phyloP scores from a whole-genome alignment of 2,113 vertebrate genomes.

The Dendrocopos noguchii region DNA sequence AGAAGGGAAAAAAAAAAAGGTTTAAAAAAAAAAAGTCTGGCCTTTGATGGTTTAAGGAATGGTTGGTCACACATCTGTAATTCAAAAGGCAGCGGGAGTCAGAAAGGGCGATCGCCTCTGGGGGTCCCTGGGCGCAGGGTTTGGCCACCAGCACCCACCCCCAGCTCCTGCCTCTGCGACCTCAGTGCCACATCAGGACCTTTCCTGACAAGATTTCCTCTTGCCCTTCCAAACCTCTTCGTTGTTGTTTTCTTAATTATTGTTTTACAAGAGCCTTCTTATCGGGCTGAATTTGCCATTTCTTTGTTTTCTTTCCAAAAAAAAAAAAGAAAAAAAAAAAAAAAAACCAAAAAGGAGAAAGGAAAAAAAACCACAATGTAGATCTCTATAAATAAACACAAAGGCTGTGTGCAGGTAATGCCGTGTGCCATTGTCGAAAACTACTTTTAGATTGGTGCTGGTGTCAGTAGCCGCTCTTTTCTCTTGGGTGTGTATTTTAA shows the following conservation, averaged over 20 bases:
- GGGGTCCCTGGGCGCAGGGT: not conserved
- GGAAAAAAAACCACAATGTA: not conserved
- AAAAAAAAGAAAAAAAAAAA: not conserved
- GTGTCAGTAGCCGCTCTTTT: conserved; percentile 80
- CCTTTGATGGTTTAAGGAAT: conserved; percentile 68
- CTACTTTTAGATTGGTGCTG: conserved; percentile 82
- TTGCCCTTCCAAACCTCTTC: conserved; percentile 55
- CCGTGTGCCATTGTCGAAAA: conserved; percentile 79
- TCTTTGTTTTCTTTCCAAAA: conserved; percentile 61
- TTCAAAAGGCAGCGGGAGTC: not conserved
- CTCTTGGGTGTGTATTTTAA: conserved; percentile 80
- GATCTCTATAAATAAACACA: conserved; percentile 35
- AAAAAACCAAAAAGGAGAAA: not conserved
- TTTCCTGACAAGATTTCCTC: conserved; percentile 55
- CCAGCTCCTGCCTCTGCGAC: not conserved
- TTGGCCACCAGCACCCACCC: not conserved
- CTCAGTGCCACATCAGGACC: conserved; percentile 53
- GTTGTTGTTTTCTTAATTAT: not conserved
- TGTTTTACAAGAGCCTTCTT: conserved; percentile 46
- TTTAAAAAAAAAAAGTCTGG: conserved; percentile 24
- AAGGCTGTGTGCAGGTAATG: conserved; percentile 78
- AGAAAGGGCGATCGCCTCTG: not conserved
- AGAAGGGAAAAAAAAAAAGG: not conserved
- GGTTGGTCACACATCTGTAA: conserved; percentile 23
- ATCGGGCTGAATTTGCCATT: conserved; percentile 59